These are phyloP conservation scores for Sitta carolinensis DNA, from an alignment of 2,797 vertebrate genomes.

Conservation along the genomic window DNA sequence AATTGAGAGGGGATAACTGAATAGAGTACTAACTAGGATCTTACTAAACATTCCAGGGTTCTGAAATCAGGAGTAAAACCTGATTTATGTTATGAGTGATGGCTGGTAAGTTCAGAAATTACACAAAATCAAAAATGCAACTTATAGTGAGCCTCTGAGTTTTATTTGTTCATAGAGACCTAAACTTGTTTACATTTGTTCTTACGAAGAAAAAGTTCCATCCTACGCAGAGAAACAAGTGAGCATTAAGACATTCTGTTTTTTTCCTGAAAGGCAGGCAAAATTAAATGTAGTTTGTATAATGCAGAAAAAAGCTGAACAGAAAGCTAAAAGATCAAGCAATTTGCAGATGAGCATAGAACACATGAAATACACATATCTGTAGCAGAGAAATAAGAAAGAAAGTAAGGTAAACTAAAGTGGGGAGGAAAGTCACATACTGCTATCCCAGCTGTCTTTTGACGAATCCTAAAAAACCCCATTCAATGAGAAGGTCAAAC, in stretches of 20 bases:
- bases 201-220: neutral
- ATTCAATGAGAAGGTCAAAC: neutral
- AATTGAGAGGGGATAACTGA: neutral
- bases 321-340: neutral
- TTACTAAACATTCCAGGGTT: neutral
- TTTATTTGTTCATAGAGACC: neutral
- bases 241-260: rapidly evolving
- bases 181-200: neutral
- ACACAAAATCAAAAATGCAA: neutral
- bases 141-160: neutral
- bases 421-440: neutral
- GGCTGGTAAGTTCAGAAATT: neutral
- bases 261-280: neutral
- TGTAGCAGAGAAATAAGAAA: neutral
- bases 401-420: neutral
- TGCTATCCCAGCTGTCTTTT: neutral
- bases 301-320: neutral
- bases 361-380: neutral
- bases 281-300: neutral
- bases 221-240: neutral
- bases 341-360: neutral
- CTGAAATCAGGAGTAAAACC: neutral
- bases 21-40: neutral
- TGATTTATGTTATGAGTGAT: too few relatives aligned
- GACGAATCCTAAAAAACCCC: neutral